phyloP scores from a whole-genome alignment of 2,888 invertebrate genomes.

The Pelosia muscerda region DNA sequence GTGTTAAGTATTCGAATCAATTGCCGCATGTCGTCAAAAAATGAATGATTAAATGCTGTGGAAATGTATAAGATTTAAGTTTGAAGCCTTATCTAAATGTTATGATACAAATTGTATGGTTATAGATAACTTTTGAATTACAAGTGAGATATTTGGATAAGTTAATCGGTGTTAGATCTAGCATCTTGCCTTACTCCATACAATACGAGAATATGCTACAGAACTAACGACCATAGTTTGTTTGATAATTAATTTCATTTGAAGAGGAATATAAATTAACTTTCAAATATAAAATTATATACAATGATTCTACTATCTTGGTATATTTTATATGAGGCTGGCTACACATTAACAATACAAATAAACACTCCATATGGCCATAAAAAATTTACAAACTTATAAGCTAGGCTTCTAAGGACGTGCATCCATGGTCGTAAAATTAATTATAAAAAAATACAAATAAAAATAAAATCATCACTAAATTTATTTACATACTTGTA shows the following conservation, averaged over 20 bases:
- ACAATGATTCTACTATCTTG: constrained; percentile 6
- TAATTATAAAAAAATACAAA: no score
- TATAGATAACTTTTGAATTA: background rate
- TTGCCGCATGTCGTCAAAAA: background rate
- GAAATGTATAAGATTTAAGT: constrained; percentile 16
- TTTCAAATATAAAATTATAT: background rate
- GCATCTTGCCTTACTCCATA: constrained; percentile 5
- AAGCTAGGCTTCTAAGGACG: no score
- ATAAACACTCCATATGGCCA: no score
- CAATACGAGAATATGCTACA: background rate
- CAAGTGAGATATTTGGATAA: background rate
- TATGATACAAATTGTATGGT: background rate
- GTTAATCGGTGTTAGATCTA: constrained; percentile 11
- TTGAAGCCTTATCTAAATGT: background rate
- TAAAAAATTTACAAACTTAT: no score
- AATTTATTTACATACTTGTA: no score
- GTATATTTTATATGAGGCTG: background rate
- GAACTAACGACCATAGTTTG: background rate
- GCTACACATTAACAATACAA: background rate
- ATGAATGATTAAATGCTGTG: constrained; percentile 12
- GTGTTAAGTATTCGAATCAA: background rate
- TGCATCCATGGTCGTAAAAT: no score
- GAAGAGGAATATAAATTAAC: background rate
- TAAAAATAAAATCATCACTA: no score
- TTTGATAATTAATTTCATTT: background rate